Percentiles rank a stretch among this genome's conserved stretches.
These are phyloP conservation scores for Aelia acuminata DNA, from an alignment of 2,888 invertebrate species.

Conservation along the genomic window DNA sequence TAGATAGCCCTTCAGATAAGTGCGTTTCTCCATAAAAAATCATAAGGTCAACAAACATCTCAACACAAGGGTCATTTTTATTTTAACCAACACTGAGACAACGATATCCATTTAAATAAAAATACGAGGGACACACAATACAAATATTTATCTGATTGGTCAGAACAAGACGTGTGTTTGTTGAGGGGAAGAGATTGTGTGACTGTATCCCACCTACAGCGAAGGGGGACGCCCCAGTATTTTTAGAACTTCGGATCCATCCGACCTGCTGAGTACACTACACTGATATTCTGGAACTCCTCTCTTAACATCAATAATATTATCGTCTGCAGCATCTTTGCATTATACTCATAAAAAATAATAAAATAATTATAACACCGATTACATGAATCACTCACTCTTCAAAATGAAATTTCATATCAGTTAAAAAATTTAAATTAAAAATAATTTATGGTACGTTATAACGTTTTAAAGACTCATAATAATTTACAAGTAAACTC, in stretches of 20 bases:
- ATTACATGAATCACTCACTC: no score
- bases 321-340: background rate
- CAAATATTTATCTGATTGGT: constrained; percentile 31
- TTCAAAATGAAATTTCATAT: no score
- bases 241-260: constrained; percentile 25
- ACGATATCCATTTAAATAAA: background rate
- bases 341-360: background rate
- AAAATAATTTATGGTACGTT: no score
- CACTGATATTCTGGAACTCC: background rate
- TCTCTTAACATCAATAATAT: background rate
- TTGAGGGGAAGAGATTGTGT: constrained; percentile 22
- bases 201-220: constrained; percentile 42
- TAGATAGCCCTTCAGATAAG: no score
- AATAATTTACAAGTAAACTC: background rate
- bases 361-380: no score
- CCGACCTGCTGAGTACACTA: constrained; percentile 22
- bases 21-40: no score
- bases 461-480: background rate
- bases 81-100: background rate
- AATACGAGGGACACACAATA: background rate
- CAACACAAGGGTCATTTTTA: background rate
- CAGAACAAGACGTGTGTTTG: constrained; percentile 3
- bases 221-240: constrained; percentile 39
- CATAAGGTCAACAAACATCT: background rate
- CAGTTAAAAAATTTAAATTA: no score